phyloP scores from a whole-genome alignment of 2,888 invertebrate species.

The Drosophila cracens region DNA sequence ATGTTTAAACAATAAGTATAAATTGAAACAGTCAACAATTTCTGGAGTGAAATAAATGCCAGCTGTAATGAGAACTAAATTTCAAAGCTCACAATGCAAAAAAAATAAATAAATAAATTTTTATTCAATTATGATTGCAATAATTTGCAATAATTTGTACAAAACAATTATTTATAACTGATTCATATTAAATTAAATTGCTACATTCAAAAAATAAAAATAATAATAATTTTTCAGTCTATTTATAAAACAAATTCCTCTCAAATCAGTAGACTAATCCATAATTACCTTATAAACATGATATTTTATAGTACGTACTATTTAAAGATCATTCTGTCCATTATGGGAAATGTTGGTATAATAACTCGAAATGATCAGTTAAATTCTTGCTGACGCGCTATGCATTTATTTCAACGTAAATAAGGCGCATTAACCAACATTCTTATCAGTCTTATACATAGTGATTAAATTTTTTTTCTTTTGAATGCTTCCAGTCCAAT shows the following conservation, averaged over 20 bases:
- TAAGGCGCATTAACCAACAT: conserved; percentile 1
- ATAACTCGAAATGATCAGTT: neutral
- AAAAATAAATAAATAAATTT: neutral
- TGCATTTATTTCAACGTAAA: neutral
- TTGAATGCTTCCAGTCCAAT: neutral
- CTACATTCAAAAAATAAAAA: no score
- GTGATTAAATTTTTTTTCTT: neutral
- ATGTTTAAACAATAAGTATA: neutral
- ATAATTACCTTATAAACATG: neutral
- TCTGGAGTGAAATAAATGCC: no score
- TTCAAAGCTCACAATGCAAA: neutral
- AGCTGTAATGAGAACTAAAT: no score
- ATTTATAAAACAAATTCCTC: neutral
- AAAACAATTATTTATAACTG: no score
- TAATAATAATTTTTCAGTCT: no score
- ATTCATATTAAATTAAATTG: no score
- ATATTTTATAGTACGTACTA: neutral
- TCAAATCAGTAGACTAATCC: neutral
- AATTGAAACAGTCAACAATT: neutral
- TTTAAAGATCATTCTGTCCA: neutral
- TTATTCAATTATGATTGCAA: neutral
- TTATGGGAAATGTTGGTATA: neutral
- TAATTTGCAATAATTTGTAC: neutral
- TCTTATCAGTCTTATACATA: conserved; percentile 16
- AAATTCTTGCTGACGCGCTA: neutral